A percentile compares a stretch with the other conserved stretches of the same genome.
Conservation (phyloP, 2,113 vertebrate genomes). For the Tenrec ecaudatus region DNA sequence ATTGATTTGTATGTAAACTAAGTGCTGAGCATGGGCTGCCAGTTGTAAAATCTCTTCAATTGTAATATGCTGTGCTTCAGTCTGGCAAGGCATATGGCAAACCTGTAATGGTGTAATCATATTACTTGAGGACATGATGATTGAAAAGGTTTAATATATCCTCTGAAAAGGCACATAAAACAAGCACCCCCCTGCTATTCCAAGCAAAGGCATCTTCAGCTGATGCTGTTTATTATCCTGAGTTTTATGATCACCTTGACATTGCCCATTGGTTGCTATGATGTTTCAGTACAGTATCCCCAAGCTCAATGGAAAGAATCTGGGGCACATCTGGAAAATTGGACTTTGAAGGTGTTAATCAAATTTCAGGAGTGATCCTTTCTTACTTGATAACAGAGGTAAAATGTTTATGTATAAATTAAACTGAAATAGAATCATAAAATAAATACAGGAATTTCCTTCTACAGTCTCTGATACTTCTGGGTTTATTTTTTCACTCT, state of each 20-base stretch:
- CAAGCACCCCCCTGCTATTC: not conserved
- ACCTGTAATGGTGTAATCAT: not conserved
- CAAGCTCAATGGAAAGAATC: too few relatives aligned
- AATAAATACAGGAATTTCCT: not conserved
- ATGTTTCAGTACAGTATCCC: too few relatives aligned
- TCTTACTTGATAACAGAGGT: not conserved
- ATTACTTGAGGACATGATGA: not conserved
- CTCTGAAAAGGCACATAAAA: not conserved
- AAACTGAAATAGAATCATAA: not conserved
- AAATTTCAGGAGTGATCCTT: not conserved
- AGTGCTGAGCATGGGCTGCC: not conserved
- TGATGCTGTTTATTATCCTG: not conserved
- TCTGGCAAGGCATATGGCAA: constrained; percentile 18
- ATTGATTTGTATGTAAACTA: constrained; percentile 63
- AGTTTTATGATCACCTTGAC: not conserved
- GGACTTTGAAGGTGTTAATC: not conserved
- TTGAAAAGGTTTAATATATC: not conserved
- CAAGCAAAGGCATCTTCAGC: not conserved
- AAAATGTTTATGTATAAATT: constrained; percentile 39
- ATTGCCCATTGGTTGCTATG: too few relatives aligned
- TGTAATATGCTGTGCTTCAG: not conserved
- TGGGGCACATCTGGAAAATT: not conserved
- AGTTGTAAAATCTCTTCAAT: constrained; percentile 17
- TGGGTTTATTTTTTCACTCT: too few relatives aligned
- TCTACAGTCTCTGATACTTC: too few relatives aligned